phyloP scores from a whole-genome alignment of 1,140 invertebrate genomes.

The Maconellicoccus hirsutus region DNA sequence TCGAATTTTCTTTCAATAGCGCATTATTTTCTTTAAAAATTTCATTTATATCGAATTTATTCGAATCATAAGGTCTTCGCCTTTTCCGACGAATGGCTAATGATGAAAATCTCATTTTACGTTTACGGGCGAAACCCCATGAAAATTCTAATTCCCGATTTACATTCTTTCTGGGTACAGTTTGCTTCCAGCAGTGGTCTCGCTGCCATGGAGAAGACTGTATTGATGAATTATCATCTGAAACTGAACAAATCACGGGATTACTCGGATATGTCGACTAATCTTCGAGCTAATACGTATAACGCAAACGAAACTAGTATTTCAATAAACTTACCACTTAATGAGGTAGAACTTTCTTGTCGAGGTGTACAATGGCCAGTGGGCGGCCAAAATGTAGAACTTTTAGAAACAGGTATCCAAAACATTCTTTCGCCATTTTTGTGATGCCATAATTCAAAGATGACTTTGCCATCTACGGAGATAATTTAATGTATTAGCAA shows the following conservation, averaged over 20 bases:
- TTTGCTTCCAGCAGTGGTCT: conserved; percentile 76
- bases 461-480: conserved; percentile 63
- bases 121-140: conserved; percentile 47
- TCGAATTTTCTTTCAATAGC: background rate
- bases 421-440: conserved; percentile 65
- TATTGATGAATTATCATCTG: conserved; percentile 76
- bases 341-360: conserved; percentile 49
- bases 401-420: conserved; percentile 75
- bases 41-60: conserved; percentile 24
- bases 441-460: conserved; percentile 68
- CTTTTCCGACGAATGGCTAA: conserved; percentile 38
- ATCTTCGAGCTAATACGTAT: too few relatives aligned
- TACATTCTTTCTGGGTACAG: conserved; percentile 52
- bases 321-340: conserved; percentile 51
- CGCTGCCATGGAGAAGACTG: conserved; percentile 78
- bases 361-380: conserved; percentile 43
- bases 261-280: background rate
- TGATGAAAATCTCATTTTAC: conserved; percentile 23
- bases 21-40: background rate
- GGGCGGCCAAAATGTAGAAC: conserved; percentile 65
- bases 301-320: too few relatives aligned
- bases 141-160: conserved; percentile 60
- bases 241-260: conserved; percentile 41
- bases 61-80: conserved; percentile 43
- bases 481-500: conserved; percentile 15